A percentile compares a stretch with the other conserved stretches of the same genome.
Conservation (phyloP, 2,113 vertebrate genomes). For the Cryptotis parvus region DNA sequence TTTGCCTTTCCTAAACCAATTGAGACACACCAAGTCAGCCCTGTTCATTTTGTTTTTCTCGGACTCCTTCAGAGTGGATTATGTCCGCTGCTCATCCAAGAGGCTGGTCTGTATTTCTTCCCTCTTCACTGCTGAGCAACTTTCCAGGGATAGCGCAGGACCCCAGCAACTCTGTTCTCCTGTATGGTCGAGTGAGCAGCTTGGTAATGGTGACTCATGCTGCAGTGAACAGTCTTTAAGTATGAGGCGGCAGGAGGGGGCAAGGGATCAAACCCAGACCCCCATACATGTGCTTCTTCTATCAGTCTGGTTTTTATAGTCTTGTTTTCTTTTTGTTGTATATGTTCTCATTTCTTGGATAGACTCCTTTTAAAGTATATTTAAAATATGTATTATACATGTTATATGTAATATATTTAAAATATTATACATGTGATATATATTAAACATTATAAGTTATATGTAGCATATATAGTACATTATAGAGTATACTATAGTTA, state of each 20-base stretch:
- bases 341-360: background rate
- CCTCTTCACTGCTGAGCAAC: background rate
- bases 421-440: no score
- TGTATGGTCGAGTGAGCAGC: no score
- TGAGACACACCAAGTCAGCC: no score
- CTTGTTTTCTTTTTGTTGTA: background rate
- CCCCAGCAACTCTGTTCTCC: background rate
- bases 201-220: background rate
- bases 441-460: no score
- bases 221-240: background rate
- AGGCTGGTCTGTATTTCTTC: accelerated
- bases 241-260: background rate
- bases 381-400: no score
- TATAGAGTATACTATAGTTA: no score
- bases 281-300: background rate
- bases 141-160: background rate
- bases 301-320: no score
- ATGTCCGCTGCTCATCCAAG: background rate
- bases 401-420: no score
- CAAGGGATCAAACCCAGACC: no score
- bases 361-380: background rate
- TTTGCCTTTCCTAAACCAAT: no score
- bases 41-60: background rate
- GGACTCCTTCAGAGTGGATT: background rate
- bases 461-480: no score